These are phyloP conservation scores for Copidosoma floridanum DNA, from an alignment of 1,140 invertebrate species.

Conservation along the genomic window DNA sequence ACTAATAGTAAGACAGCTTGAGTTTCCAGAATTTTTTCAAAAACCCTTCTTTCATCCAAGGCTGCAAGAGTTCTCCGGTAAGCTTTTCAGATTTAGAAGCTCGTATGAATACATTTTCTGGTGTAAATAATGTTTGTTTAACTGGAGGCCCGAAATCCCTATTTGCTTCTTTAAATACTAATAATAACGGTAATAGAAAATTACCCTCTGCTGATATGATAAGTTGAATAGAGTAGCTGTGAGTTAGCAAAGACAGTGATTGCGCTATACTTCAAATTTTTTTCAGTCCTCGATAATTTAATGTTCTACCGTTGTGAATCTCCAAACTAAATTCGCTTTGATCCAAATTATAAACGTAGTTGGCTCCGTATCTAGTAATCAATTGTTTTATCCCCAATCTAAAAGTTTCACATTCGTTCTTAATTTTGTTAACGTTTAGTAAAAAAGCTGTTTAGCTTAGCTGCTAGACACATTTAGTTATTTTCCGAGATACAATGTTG, in stretches of 20 bases:
- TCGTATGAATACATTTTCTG: neutral
- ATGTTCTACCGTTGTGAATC: neutral
- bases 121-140: neutral
- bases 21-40: neutral
- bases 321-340: neutral
- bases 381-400: too few relatives aligned
- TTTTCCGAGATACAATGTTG: neutral
- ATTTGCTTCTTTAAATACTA: neutral
- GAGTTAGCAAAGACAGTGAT: neutral
- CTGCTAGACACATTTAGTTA: too few relatives aligned
- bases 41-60: too few relatives aligned
- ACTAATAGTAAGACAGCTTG: neutral
- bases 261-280: neutral
- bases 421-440: neutral
- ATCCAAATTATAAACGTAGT: too few relatives aligned
- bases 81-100: neutral
- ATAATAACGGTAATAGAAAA: neutral
- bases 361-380: neutral
- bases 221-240: neutral
- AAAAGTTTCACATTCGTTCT: neutral
- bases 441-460: too few relatives aligned
- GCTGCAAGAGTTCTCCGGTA: too few relatives aligned
- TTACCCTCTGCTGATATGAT: neutral
- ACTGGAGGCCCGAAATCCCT: neutral
- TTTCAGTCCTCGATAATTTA: too few relatives aligned